phyloP scores from a whole-genome alignment of 2,888 invertebrate genomes.

The Neocrepidodera transversa region DNA sequence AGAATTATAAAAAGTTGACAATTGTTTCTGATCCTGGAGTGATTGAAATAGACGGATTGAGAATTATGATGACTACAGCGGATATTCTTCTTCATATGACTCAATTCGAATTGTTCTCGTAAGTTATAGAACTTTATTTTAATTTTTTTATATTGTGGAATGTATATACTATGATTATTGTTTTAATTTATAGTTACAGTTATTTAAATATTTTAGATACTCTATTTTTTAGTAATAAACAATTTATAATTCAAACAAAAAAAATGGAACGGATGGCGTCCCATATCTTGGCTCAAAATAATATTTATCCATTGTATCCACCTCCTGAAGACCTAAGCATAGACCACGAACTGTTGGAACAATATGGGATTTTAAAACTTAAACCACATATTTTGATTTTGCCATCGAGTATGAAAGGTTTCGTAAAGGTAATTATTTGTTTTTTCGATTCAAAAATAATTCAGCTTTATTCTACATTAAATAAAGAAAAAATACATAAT shows the following conservation, averaged over 20 bases:
- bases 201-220: too few species aligned
- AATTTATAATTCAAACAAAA: constrained; percentile 60
- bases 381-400: constrained; percentile 84
- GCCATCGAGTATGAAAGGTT: constrained; percentile 85
- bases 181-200: too few species aligned
- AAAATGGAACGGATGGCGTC: constrained; percentile 77
- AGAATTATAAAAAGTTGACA: constrained; percentile 68
- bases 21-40: constrained; percentile 84
- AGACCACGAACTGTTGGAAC: constrained; percentile 76
- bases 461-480: too few species aligned
- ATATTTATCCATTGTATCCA: constrained; percentile 84
- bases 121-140: too few species aligned
- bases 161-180: too few species aligned
- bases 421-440: constrained; percentile 71
- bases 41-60: constrained; percentile 76
- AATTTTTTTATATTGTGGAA: too few species aligned
- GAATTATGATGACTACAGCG: constrained; percentile 80
- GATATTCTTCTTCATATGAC: constrained; percentile 85
- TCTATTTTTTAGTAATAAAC: constrained; percentile 41
- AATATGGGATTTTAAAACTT: constrained; percentile 72
- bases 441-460: constrained; percentile 1
- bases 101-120: constrained; percentile 72
- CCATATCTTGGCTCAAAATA: constrained; percentile 79
- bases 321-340: constrained; percentile 70
- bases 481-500: too few species aligned